Conservation (phyloP, 2,888 invertebrate genomes). For the Tipula lateralis region DNA sequence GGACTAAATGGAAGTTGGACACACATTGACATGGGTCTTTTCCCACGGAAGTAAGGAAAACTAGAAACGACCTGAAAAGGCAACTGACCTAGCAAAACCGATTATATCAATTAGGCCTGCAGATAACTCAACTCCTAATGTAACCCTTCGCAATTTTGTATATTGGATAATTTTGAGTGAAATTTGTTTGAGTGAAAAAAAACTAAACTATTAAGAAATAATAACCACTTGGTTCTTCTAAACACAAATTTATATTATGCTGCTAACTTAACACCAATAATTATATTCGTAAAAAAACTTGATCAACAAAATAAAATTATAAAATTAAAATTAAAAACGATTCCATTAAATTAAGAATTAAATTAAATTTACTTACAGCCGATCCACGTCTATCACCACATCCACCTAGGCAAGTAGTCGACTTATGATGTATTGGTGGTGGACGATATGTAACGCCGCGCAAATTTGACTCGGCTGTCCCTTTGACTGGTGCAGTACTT, state of each 20-base stretch:
- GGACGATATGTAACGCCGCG: constrained; percentile 63
- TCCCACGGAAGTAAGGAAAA: too few relatives aligned
- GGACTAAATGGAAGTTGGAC: too few relatives aligned
- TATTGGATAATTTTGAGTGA: too few relatives aligned
- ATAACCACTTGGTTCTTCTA: too few relatives aligned
- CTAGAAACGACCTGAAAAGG: too few relatives aligned
- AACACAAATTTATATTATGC: neutral
- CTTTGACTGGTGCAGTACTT: constrained; percentile 40
- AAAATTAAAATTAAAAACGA: neutral
- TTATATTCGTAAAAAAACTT: neutral
- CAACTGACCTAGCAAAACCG: too few relatives aligned
- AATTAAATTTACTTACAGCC: constrained; percentile 61
- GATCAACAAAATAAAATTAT: neutral
- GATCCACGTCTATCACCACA: constrained; percentile 70
- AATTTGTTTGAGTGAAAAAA: too few relatives aligned
- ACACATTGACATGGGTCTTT: too few relatives aligned
- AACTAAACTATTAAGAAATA: too few relatives aligned
- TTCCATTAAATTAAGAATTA: neutral
- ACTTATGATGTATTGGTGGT: constrained; percentile 49
- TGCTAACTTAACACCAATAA: neutral
- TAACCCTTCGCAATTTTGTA: too few relatives aligned
- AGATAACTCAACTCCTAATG: too few relatives aligned
- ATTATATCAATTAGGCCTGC: too few relatives aligned
- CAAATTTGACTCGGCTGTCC: constrained; percentile 52
- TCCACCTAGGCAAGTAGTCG: constrained; percentile 65